Evolutionary conservation across 2,113 vertebrate genomes (phyloP), one percentile per base, ranked within the genome.

Genomic region (Calonectris borealis): DNA sequence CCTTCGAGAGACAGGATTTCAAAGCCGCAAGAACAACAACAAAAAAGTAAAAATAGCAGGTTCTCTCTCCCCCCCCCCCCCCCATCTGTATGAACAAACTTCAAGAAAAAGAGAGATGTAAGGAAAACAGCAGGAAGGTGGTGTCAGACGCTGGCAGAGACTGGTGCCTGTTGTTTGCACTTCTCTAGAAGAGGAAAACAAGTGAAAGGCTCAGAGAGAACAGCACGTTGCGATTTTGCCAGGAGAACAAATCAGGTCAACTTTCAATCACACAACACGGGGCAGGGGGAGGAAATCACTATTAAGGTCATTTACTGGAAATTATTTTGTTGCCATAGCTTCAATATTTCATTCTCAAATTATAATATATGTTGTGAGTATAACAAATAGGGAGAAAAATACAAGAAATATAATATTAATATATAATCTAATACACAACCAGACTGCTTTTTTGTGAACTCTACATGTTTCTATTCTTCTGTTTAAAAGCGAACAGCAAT

Each of bases 201-300:
- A 95, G 85, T 24, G 60, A 86, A 95, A 83, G 71, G 76, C 90
- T 93, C 9, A 1, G 54, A 70, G 54, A 82, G 90, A 96, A 94
- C 82, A 92, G 76, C 92, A 94, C 1, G 1, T 61, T 95, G 88
- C 5, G 18, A 92, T 93, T 91, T 96, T 88, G 83, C 88, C 79
- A 92, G 82, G 62, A 93, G 71, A 96, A 94, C 79, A 93, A 95
- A 95, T 83, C 93, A 94, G 96, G 95, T 96, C 95, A 96, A 83
- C 93, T 77, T 88, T 82, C 85, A 96, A 95, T 92, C 92, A 96
- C 70, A 90, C 6, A 5, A 84, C 69, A 82, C 1, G 26, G 14
- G 18, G 3, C 11, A 12, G 15, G 3, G 11, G 22, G 0, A 1
- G 1, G 5, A 9, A 66, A 9, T 44, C 58, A 76, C 16, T 88